phyloP scores from a whole-genome alignment of 2,888 invertebrate genomes.

The Pyrochroa serraticornis region DNA sequence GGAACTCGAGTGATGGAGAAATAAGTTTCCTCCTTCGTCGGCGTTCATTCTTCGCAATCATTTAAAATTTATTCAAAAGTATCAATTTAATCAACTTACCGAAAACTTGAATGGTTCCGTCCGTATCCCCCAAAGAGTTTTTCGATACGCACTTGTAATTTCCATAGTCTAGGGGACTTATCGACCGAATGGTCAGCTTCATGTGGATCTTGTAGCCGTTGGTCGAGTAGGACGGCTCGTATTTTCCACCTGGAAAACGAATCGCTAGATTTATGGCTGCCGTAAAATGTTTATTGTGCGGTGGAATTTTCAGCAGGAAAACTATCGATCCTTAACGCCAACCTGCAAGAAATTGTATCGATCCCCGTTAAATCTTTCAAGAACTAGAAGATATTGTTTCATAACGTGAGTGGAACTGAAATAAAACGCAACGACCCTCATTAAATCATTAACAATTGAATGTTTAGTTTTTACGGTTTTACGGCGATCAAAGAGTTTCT shows the following conservation, averaged over 20 bases:
- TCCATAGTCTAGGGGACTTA: conserved; percentile 67
- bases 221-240: conserved; percentile 71
- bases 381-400: neutral
- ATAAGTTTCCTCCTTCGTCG: conserved; percentile 18
- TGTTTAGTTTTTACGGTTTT: no score
- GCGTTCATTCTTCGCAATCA: conserved; percentile 23
- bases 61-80: conserved; percentile 22
- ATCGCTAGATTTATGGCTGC: conserved; percentile 13
- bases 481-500: no score
- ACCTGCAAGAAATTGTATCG: conserved; percentile 7
- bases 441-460: no score
- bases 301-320: conserved; percentile 18
- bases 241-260: conserved; percentile 53
- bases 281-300: conserved; percentile 18
- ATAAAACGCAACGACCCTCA: no score
- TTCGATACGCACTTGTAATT: conserved; percentile 76
- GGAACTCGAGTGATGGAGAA: conserved; percentile 3
- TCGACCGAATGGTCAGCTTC: conserved; percentile 71
- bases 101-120: conserved; percentile 75
- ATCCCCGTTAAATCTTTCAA: conserved; percentile 10
- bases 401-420: no score
- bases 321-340: conserved; percentile 17
- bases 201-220: conserved; percentile 76
- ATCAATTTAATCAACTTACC: conserved; percentile 62
- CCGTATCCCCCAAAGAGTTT: conserved; percentile 75